Evolutionary conservation across 1,140 invertebrate species (phyloP).

Genomic region (Cyphomyrmex costatus): DNA sequence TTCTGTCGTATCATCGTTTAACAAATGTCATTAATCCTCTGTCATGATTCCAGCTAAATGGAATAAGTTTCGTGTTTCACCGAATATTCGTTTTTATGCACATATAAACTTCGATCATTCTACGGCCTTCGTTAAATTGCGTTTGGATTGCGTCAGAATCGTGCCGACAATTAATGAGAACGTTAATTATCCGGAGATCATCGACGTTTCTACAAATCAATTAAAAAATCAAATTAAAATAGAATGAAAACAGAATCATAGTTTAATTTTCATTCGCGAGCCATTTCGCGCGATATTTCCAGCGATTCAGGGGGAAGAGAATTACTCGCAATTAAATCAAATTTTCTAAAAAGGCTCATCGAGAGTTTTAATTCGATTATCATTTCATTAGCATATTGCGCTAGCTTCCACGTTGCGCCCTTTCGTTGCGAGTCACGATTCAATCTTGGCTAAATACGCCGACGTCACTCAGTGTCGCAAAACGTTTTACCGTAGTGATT

Average conservation of each 20-base stretch:
- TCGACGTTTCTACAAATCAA: neutral
- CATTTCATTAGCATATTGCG: slow-evolving; percentile 38
- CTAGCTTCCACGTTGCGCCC: neutral
- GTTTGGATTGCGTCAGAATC: neutral
- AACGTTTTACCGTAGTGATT: slow-evolving; percentile 77
- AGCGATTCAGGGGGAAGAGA: neutral
- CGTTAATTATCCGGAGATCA: neutral
- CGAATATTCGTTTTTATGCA: neutral
- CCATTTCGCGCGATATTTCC: neutral
- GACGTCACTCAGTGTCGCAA: slow-evolving; percentile 58
- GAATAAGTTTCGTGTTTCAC: neutral
- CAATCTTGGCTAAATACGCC: slow-evolving; percentile 64
- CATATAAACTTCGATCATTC: slow-evolving; percentile 14
- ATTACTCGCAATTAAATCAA: slow-evolving; percentile 12
- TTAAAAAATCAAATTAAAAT: slow-evolving; percentile 2
- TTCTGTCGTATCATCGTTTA: neutral
- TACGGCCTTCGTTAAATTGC: neutral
- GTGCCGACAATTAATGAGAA: neutral
- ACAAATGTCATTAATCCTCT: neutral
- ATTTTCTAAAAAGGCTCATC: slow-evolving; percentile 43
- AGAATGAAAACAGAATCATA: neutral
- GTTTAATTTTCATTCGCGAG: neutral
- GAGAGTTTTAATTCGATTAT: slow-evolving; percentile 49
- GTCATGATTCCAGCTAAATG: neutral
- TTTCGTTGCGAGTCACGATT: slow-evolving; percentile 74